Base-by-base conservation (phyloP, 2,113 vertebrate genomes). In the Suricata suricatta region DNA sequence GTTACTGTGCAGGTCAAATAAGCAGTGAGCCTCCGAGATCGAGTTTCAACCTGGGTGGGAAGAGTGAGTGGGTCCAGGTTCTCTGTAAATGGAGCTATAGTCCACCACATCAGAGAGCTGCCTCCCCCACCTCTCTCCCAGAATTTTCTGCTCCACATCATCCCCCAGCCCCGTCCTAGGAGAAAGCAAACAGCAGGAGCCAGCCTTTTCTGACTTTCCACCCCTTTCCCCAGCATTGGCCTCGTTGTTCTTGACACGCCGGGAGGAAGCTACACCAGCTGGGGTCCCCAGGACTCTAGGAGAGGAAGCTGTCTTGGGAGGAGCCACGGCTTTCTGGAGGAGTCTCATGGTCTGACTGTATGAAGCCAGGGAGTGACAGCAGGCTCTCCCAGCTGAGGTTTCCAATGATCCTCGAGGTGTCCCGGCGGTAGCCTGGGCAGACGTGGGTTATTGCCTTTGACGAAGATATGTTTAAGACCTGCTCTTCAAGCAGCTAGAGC, bases 321-420 rank as follows among this genome's bases (percentile, higher is more conserved):
- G 60, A 50, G 31, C 16, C 63, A 14, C 0, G 0, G 6, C 1
- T 69, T n/a, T 50, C 3, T 64, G 72, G 57, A 90, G 44, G 60
- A 35, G 31, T 13, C 69, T 29, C 19, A 35, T 29, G 5, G 5
- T 35, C 33, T 31, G 27, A 29, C 35, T 57, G 1, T 17, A 4
- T 7, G n/a, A 82, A 60, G 23, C 23, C 63, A 35, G 29, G 4
- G 54, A 80, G 3, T 27, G 17, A 0, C 50, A 15, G 3, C 44
- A n/a, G 5, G 50, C 10, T 72, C 35, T 31, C 4, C 17, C 23
- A 33, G 64, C 41, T 27, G 35, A 3, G 33, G 29, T 44, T 87
- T 57, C 77, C 23, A 2, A 0, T 0, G 27, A 44, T 6, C 27
- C 29, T 17, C 5, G 0, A 1, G 16, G 16, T 35, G 27, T 14